Conservation (phyloP, 37 sponge, comb jelly and placozoan genomes). For the Corticium candelabrum region DNA sequence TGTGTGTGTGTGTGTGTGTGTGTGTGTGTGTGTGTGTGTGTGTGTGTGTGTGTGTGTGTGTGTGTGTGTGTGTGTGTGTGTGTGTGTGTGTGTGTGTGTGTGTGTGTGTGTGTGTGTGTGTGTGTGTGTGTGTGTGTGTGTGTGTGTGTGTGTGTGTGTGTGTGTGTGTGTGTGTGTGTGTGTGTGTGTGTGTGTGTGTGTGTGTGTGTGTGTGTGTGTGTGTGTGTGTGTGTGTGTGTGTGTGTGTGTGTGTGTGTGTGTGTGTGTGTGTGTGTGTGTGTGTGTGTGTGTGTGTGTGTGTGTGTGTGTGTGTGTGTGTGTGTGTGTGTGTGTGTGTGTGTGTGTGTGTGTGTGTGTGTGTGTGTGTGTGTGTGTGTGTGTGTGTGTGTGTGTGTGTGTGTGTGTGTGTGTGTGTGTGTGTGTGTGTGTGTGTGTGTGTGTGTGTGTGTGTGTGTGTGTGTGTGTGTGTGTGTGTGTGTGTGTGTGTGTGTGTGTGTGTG, state of each 20-base stretch:
- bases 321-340: conserved; percentile 5
- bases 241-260: conserved; percentile 5
- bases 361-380: conserved; percentile 5
- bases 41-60: conserved; percentile 5
- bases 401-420: conserved; percentile 5
- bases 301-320: conserved; percentile 5
- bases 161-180: conserved; percentile 5
- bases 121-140: conserved; percentile 5
- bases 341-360: conserved; percentile 5
- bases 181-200: conserved; percentile 5
- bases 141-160: conserved; percentile 5
- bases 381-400: conserved; percentile 6
- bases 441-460: neutral
- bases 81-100: conserved; percentile 5
- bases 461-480: conserved; percentile 1
- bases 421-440: conserved; percentile 3
- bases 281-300: conserved; percentile 5
- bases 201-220: conserved; percentile 5
- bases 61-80: conserved; percentile 5
- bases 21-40: conserved; percentile 5
- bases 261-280: conserved; percentile 5
- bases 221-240: conserved; percentile 5
- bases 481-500: neutral
- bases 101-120: conserved; percentile 5
- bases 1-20: conserved; percentile 5